Conservation (phyloP, 92 coral and sea anemone species). For the Zoanthus solanderi region DNA sequence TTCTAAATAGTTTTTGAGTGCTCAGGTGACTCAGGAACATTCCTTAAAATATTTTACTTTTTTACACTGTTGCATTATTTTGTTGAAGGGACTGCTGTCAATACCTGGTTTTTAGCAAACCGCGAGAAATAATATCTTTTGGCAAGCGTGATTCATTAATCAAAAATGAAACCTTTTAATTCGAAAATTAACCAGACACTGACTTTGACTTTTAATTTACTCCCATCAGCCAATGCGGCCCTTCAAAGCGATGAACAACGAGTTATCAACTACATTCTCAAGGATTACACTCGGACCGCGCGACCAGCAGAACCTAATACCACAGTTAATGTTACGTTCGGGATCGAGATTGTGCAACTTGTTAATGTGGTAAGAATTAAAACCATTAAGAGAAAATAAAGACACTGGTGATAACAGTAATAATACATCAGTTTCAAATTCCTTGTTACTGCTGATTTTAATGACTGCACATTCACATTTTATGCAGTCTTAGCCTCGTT, state of each 20-base stretch:
- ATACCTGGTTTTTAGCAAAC: too few species aligned
- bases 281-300: slow-evolving; percentile 12
- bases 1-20: too few species aligned
- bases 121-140: too few species aligned
- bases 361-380: slow-evolving; percentile 58
- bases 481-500: too few species aligned
- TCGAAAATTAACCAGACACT: too few species aligned
- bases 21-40: too few species aligned
- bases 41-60: too few species aligned
- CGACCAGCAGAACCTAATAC: slow-evolving; percentile 31
- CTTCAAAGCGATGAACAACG: slow-evolving; percentile 29
- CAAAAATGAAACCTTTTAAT: neutral
- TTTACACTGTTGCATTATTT: too few species aligned
- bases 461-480: too few species aligned
- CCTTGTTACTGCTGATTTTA: too few species aligned
- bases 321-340: slow-evolving; percentile 53
- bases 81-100: too few species aligned
- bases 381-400: neutral
- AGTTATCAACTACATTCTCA: slow-evolving; percentile 25
- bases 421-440: too few species aligned
- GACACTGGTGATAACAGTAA: neutral
- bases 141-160: neutral
- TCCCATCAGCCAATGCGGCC: slow-evolving; percentile 36
- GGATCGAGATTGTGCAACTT: slow-evolving; percentile 65
- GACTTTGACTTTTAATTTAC: neutral